Evolutionary conservation across 2,113 vertebrate species (phyloP), one percentile per base, ranked within the genome.

Genomic region (Thunnus thynnus): DNA sequence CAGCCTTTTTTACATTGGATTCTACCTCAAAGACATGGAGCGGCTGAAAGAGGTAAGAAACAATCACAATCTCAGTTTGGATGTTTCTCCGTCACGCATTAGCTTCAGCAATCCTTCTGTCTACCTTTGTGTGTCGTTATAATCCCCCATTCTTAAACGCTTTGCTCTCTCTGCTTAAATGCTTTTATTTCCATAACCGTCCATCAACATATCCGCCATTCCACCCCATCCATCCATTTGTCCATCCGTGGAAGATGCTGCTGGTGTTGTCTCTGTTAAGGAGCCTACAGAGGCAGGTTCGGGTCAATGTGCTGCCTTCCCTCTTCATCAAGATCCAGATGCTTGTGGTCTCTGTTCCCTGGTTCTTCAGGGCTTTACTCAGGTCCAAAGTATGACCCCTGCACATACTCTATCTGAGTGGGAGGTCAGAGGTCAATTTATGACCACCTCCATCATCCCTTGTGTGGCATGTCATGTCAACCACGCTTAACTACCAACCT

Each of bases 11-110:
- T 99, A 99, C 95, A 99, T 99, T 66, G 98, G 98, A 89, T 99
- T 99, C 98, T 99, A 99, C 97, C 98, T 99, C 98, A 99, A 98
- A 94, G 98, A 99, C 95, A 98, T 99, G 97, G 98, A 99, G 85
- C 96, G 98, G 60, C 95, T 99, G 72, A 99, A 98, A 92, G 98
- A 99, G 97, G 98, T 99, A 84, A 93, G 95, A 46, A 2, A 47
- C 16, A 1, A 1, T 18, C 17, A 16, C 17, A 13, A 22, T 6
- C 30, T 14, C 16, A 0, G 17, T 13, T 16, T 25, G 55, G 2
- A 48, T 62, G 5, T 47, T 62, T 63, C 44, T 72, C 22, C 7
- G 17, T 57, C 70, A 58, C 11, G 1, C 17, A 7, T 74, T 25
- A 22, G 65, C 67, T 60, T 22, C 51, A 60, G 9, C 16, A 3